Percentiles rank a stretch among this genome's conserved stretches.
Evolutionary conservation across 2,113 vertebrate species (phyloP).

Genomic region (Numida meleagris): DNA sequence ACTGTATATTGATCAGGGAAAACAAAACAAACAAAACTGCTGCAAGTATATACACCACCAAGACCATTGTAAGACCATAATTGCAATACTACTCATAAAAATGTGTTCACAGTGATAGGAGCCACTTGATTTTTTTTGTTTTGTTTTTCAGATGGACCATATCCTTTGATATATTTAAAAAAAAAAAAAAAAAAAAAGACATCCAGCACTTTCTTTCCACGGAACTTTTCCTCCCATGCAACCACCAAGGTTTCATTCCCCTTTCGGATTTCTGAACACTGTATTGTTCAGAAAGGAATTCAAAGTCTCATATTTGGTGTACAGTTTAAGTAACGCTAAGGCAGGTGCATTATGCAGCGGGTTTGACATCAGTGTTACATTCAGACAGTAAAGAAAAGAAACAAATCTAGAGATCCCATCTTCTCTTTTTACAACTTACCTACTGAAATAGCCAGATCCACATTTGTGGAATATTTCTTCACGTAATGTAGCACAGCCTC

Average conservation of each 20-base stretch:
- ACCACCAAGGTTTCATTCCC: background rate
- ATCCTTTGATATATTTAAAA: background rate
- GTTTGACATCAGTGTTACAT: background rate
- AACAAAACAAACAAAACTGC: background rate
- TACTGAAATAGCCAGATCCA: slow-evolving; percentile 90
- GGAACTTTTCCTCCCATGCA: background rate
- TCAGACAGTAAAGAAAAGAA: background rate
- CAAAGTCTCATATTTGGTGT: background rate
- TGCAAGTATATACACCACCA: background rate
- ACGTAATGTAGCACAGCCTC: slow-evolving; percentile 87
- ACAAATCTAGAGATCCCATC: background rate
- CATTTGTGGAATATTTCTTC: slow-evolving; percentile 84
- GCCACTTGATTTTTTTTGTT: background rate
- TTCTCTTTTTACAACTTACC: slow-evolving; percentile 78
- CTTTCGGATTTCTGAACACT: background rate
- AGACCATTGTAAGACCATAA: background rate
- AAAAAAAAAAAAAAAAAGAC: background rate
- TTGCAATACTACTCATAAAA: background rate
- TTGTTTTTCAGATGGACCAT: accelerated
- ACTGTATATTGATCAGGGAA: background rate
- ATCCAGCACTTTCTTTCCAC: background rate
- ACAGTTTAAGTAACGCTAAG: background rate
- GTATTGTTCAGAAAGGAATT: background rate
- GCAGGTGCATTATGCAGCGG: background rate
- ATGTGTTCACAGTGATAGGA: background rate